Evolutionary conservation across 2,888 invertebrate genomes (phyloP).

Genomic region (Dichetophora obliterata): DNA sequence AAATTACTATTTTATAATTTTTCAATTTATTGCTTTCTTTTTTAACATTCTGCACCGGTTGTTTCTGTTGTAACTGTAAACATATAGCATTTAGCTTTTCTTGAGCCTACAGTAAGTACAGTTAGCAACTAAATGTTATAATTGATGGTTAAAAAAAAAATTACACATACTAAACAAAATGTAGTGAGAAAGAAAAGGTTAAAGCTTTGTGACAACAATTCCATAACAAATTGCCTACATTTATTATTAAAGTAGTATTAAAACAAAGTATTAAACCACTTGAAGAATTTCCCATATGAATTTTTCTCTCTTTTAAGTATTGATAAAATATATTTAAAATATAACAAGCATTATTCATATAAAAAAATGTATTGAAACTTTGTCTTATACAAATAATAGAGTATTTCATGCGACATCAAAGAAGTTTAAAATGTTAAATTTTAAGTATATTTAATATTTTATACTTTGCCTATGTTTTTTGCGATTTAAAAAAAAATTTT

Average conservation of each 20-base stretch:
- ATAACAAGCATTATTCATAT: conserved; percentile 14
- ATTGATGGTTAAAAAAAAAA: too few relatives aligned
- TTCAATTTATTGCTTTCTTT: too few relatives aligned
- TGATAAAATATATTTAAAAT: background rate
- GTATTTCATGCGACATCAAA: conserved; percentile 29
- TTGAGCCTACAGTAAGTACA: too few relatives aligned
- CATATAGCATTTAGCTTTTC: too few relatives aligned
- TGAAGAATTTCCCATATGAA: background rate
- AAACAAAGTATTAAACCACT: background rate
- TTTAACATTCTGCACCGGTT: too few relatives aligned
- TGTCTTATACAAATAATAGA: background rate
- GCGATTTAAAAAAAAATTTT: background rate
- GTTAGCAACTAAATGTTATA: too few relatives aligned
- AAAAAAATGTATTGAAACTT: background rate
- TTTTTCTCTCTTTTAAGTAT: background rate
- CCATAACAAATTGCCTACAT: background rate
- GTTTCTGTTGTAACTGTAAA: too few relatives aligned
- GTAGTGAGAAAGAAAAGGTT: too few relatives aligned
- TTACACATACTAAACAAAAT: too few relatives aligned
- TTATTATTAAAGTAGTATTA: background rate
- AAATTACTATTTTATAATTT: too few relatives aligned
- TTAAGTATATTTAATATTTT: background rate
- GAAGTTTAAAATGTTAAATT: conserved; percentile 22
- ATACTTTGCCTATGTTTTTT: conserved; percentile 9
- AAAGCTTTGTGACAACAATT: background rate